These are phyloP conservation scores for Isurus oxyrinchus DNA, from an alignment of 2,113 vertebrate species.

Conservation along the genomic window DNA sequence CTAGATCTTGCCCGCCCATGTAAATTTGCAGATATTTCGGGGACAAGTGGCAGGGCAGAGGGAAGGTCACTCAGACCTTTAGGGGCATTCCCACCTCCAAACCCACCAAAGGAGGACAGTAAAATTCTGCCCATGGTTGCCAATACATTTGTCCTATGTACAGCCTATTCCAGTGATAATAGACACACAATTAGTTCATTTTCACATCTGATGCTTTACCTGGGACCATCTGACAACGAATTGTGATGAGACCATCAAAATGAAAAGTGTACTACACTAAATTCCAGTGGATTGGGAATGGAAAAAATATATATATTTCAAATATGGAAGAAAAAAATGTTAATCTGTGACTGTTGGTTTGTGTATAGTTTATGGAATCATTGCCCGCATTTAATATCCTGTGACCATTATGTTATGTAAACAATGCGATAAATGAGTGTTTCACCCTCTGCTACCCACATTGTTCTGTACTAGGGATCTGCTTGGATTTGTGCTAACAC, in stretches of 20 bases:
- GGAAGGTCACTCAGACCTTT: no score
- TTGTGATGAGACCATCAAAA: not conserved
- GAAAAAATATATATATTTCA: not conserved
- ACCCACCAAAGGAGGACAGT: no score
- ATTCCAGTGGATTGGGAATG: not conserved
- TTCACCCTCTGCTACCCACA: not conserved
- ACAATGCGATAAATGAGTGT: not conserved
- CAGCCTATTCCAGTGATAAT: not conserved
- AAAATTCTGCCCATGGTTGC: not conserved
- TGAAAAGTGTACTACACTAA: not conserved
- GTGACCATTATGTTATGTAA: not conserved
- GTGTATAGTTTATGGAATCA: not conserved
- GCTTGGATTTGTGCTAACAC: not conserved
- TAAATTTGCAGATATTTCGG: no score
- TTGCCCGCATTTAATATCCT: not conserved
- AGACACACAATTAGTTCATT: not conserved
- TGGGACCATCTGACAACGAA: not conserved
- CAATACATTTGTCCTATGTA: not conserved
- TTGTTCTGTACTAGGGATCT: no score
- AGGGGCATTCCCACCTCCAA: no score
- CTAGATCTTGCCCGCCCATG: no score
- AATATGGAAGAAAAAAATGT: not conserved
- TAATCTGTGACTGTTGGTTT: not conserved
- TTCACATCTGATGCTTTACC: not conserved
- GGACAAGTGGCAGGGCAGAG: no score